Conservation (phyloP, 1,140 invertebrate species). For the Danaus melanippus region DNA sequence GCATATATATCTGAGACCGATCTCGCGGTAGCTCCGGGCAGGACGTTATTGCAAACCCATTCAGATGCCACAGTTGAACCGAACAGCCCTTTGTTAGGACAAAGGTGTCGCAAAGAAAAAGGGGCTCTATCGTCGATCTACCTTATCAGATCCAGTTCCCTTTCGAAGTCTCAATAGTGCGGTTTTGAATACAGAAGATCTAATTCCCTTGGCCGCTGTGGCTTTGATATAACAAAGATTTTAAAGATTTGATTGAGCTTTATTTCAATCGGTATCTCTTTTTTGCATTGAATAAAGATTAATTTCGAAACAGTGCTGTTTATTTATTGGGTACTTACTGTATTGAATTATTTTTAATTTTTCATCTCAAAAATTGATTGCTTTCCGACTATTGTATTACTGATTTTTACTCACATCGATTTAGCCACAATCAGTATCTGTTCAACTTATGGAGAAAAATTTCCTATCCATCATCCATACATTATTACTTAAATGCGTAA, state of each 20-base stretch:
- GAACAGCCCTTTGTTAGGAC: conserved; percentile 65
- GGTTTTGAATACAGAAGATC: conserved; percentile 59
- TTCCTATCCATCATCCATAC: conserved; percentile 19
- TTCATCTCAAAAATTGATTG: no score
- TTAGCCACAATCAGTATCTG: not conserved
- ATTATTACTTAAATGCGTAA: conserved; percentile 25
- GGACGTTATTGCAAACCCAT: conserved; percentile 66
- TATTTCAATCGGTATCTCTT: not conserved
- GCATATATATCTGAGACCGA: conserved; percentile 63
- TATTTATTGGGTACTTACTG: not conserved
- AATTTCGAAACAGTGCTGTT: no score
- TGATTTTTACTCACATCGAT: no score
- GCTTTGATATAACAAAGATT: conserved; percentile 1
- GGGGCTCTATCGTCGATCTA: conserved; percentile 65
- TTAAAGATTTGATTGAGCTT: not conserved
- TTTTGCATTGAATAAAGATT: no score
- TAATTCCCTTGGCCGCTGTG: conserved; percentile 44
- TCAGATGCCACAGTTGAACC: conserved; percentile 65
- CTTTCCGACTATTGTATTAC: no score
- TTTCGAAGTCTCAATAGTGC: conserved; percentile 63
- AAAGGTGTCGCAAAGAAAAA: conserved; percentile 71
- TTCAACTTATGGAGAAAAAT: conserved; percentile 8
- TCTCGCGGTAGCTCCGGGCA: conserved; percentile 59
- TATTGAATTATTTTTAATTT: not conserved
- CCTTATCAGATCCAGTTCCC: conserved; percentile 70